phyloP scores from a whole-genome alignment of 2,888 invertebrate genomes.

The Masnerella sp. region DNA sequence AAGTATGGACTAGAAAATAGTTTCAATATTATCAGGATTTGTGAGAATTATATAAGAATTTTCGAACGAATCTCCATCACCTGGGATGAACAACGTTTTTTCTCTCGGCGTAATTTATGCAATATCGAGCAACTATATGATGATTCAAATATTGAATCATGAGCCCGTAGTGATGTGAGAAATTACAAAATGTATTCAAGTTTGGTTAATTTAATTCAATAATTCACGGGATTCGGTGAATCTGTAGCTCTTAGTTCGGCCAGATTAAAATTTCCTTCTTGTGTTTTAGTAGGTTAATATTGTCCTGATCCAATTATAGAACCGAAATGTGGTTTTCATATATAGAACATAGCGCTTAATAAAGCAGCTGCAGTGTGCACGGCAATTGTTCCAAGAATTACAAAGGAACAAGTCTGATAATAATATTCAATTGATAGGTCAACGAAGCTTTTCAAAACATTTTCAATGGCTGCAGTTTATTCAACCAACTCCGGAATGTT shows the following conservation, averaged over 20 bases:
- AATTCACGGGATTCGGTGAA: slow-evolving; percentile 13
- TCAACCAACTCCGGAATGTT: slow-evolving; percentile 12
- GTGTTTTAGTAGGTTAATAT: slow-evolving; percentile 32
- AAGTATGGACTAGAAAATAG: no score
- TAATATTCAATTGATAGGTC: slow-evolving; percentile 52
- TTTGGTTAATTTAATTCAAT: slow-evolving; percentile 24
- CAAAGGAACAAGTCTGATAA: slow-evolving; percentile 31
- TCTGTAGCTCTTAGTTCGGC: slow-evolving; percentile 7
- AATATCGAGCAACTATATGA: no score
- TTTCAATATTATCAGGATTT: no score
- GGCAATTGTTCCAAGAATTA: slow-evolving; percentile 48
- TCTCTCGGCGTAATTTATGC: no score
- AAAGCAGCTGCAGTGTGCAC: slow-evolving; percentile 7
- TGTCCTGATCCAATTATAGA: slow-evolving; percentile 38
- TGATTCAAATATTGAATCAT: no score
- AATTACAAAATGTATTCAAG: background rate
- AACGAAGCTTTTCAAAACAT: slow-evolving; percentile 34
- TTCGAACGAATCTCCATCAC: no score
- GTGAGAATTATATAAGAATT: no score
- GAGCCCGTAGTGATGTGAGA: background rate
- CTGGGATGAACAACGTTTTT: no score
- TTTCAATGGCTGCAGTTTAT: slow-evolving; percentile 22
- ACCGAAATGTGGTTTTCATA: slow-evolving; percentile 35
- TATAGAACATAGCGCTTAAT: slow-evolving; percentile 30
- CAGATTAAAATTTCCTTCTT: slow-evolving; percentile 39